Percentiles rank a stretch among this genome's conserved stretches.
These are phyloP conservation scores for Nipponia nippon DNA, from an alignment of 2,113 vertebrate species.

Conservation along the genomic window DNA sequence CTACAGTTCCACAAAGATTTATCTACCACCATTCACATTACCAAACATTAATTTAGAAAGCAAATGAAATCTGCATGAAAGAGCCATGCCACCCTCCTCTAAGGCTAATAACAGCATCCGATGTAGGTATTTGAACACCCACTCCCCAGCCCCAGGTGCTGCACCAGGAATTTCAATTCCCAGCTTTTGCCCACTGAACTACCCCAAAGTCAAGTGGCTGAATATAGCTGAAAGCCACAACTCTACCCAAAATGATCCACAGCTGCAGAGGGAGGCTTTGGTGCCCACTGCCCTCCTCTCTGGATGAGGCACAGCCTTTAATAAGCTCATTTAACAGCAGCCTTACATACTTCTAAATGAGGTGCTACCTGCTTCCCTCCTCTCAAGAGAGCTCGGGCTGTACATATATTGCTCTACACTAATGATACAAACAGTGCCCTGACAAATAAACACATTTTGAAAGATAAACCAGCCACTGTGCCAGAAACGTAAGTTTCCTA, in stretches of 20 bases:
- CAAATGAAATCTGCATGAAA: neutral
- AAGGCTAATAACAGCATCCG: neutral
- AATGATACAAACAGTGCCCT: neutral
- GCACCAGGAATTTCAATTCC: neutral
- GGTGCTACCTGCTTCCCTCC: neutral
- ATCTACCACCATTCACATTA: neutral
- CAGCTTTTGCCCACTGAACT: neutral
- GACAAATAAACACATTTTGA: neutral
- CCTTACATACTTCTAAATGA: neutral
- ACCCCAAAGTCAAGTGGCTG: neutral
- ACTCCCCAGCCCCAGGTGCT: neutral
- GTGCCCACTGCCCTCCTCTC: neutral
- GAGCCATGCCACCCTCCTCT: neutral
- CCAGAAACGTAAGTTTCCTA: neutral
- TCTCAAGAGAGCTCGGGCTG: neutral
- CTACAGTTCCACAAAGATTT: neutral
- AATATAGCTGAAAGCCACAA: neutral
- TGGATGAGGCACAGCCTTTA: neutral
- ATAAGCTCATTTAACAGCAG: neutral
- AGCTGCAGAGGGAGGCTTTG: neutral
- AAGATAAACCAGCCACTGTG: neutral
- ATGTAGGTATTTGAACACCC: neutral
- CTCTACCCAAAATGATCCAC: neutral
- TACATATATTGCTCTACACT: neutral
- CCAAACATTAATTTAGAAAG: neutral